These are phyloP conservation scores for Microcebus griseorufus DNA, from an alignment of 2,113 vertebrate species.

Conservation along the genomic window DNA sequence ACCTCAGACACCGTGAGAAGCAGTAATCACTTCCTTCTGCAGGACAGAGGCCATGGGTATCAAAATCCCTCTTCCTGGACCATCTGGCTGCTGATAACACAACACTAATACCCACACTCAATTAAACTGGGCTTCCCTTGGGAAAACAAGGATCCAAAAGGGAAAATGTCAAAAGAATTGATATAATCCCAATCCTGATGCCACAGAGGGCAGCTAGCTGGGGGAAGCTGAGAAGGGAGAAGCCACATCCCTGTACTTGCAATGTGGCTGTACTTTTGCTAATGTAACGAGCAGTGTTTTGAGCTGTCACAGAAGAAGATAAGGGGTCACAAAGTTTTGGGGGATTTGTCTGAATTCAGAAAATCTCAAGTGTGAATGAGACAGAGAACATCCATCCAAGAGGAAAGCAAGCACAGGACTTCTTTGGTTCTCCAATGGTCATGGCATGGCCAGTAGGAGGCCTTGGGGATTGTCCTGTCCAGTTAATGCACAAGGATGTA, in stretches of 20 bases:
- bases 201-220: not conserved
- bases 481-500: not conserved
- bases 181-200: not conserved
- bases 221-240: not conserved
- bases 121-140: not conserved
- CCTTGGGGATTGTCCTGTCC: not conserved
- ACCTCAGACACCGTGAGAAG: not conserved
- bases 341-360: not conserved
- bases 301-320: not conserved
- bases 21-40: not conserved
- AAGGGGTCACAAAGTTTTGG: not conserved
- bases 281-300: rapidly evolving
- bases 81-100: not conserved
- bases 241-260: rapidly evolving
- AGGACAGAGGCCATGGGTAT: not conserved
- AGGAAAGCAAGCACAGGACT: not conserved
- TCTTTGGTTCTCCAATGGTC: not conserved
- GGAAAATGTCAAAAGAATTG: not conserved
- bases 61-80: not conserved
- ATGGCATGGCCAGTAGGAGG: not conserved
- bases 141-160: not conserved
- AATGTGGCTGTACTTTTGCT: not conserved
- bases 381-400: not conserved
- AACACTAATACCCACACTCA: not conserved
- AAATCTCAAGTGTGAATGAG: not conserved